Base-by-base conservation (phyloP, 2,797 vertebrate species). In the Siniperca scherzeri region DNA sequence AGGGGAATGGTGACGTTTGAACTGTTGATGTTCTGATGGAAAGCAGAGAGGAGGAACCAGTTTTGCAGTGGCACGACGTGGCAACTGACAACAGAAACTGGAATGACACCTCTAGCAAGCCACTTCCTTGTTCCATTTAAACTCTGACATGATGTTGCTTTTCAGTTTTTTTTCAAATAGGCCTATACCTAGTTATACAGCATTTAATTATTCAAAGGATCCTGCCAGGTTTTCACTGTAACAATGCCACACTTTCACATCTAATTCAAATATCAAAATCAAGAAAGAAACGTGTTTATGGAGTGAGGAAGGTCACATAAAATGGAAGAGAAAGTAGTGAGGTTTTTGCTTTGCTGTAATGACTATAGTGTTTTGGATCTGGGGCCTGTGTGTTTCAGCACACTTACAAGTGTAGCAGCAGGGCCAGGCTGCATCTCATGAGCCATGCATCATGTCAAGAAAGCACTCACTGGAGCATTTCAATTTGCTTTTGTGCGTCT, bases 391-490 rank as follows among this genome's bases (percentile, higher is more conserved):
- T 86, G 83, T 90, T 81, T 87, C 76, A 84, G 80, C 74, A 82
- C 82, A 70, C 80, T 88, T 76, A 83, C 82, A 85, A 87, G 88
- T 81, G 90, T 79, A 89, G 86, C 84, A 86, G 89, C 82, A 77
- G 88, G 83, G 91, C 89, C 77, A 68, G 79, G 85, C 91, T 89
- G 88, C 92, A 91, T 95, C 94, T 94, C 91, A 93, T 91, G 91
- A 93, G 93, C 92, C 86, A 92, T 94, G 94, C 92, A 94, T 94
- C 94, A 94, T 84, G 91, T 94, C 91, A 91, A 94, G 93, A 96
- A 96, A 95, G 93, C 90, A 92, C 89, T 94, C 93, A 95, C 89
- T 95, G 95, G 89, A 95, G 92, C 94, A 95, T 96, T 96, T 95
- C 95, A 95, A 94, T 92, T 92, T 94, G 93, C 94, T 95, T 96